Evolutionary conservation across 2,113 vertebrate genomes (phyloP), one percentile per base, ranked within the genome.

Genomic region (Colinus virginianus): DNA sequence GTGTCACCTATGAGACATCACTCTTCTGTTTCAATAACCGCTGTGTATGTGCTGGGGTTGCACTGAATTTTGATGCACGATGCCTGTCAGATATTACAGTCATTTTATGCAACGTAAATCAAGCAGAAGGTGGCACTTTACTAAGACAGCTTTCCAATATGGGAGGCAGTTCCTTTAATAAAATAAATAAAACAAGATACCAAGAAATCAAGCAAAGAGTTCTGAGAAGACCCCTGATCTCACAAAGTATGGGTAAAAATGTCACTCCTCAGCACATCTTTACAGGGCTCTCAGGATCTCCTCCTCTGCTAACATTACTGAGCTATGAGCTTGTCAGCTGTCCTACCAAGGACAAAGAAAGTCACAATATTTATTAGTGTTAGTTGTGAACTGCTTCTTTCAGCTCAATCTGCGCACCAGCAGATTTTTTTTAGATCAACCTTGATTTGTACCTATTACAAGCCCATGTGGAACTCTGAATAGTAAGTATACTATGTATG

Each of bases 81-180:
- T 70, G 90, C 88, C 72, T 95, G 90, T 79, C 92, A 96, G 95
- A 95, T 90, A 56, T 71, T 75, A 83, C 85, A 91, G 72, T 45
- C 53, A 83, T 77, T 84, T 90, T 83, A 85, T 78, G 93, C 76
- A 90, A 61, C 78, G 36, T 43, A 89, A 90, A 75, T 92, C 42
- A 75, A 85, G 87, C 91, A 91, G 94, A 76, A 85, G 81, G 87
- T 80, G 76, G 90, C 56, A 61, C 78, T 89, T 94, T 28, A 63
- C 49, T 82, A 67, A 77, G 78, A 77, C 26, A 74, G 68, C 13
- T 87, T 94, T 89, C 67, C 81, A 85, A 70, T 79, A 83, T 16
- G 42, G 55, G 68, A 91, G 88, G 87, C 64, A 87, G 68, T 8
- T 93, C 59, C 82, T 94, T 91, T 94, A 94, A 95, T 91, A 90